Conservation (phyloP, 2,888 invertebrate genomes). For the Aphelenchoides bicaudatus region DNA sequence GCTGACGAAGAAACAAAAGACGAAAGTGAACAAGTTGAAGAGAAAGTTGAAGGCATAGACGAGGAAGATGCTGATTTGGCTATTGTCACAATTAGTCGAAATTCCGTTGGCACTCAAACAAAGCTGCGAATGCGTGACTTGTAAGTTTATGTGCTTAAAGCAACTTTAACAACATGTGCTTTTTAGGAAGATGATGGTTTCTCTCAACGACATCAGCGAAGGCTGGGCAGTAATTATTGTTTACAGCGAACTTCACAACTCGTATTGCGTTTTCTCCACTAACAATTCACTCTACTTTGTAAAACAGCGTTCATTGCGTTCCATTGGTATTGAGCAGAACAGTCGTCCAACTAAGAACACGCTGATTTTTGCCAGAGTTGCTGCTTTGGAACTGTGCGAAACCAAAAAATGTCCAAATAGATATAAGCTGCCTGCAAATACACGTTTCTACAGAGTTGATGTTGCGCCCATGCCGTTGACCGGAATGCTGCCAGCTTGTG, state of each 20-base stretch:
- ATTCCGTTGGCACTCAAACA: conserved; percentile 32
- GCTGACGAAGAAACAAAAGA: conserved; percentile 3
- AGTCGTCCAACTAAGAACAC: conserved; percentile 6
- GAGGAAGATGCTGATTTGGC: conserved; percentile 24
- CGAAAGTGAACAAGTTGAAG: conserved; percentile 4
- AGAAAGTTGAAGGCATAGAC: conserved; percentile 19
- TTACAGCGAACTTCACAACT: conserved; percentile 48
- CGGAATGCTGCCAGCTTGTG: too few species aligned
- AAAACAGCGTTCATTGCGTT: conserved; percentile 49
- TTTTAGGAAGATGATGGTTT: conserved; percentile 38
- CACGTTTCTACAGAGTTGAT: conserved; percentile 56
- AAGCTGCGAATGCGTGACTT: conserved; percentile 32
- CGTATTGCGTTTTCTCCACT: conserved; percentile 51
- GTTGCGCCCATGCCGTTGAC: conserved; percentile 37
- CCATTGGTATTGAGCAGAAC: conserved; percentile 38
- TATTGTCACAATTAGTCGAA: not conserved
- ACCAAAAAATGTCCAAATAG: conserved; percentile 56
- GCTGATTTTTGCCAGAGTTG: conserved; percentile 44
- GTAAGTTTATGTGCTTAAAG: too few species aligned
- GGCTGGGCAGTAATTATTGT: conserved; percentile 52
- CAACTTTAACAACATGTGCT: too few species aligned
- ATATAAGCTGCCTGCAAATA: conserved; percentile 51
- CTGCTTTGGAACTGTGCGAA: conserved; percentile 50
- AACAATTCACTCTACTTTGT: conserved; percentile 47
- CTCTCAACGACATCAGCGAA: conserved; percentile 41